Evolutionary conservation across 2,797 vertebrate genomes (phyloP).

Genomic region (Pyrocephalus nanus): DNA sequence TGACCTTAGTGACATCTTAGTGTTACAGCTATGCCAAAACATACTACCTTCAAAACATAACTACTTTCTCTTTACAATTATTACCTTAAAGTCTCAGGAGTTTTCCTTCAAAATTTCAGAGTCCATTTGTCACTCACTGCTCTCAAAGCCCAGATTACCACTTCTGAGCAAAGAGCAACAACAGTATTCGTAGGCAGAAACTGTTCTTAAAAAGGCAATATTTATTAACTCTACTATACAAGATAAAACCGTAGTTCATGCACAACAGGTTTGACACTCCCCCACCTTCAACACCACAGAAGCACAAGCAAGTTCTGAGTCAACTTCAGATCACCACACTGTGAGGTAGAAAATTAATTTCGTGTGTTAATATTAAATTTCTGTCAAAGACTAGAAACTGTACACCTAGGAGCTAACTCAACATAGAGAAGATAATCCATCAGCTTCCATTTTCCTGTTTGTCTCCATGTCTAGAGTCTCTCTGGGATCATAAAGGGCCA

Average conservation of each 20-base stretch:
- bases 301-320: not conserved
- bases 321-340: not conserved
- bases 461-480: not conserved
- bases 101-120: not conserved
- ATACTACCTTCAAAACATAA: not conserved
- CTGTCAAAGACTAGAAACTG: not conserved
- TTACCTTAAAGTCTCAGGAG: not conserved
- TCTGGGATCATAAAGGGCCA: not conserved
- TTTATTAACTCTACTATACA: slow-evolving; percentile 14
- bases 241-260: not conserved
- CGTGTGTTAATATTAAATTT: not conserved
- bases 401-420: not conserved
- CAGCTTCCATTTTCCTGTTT: not conserved
- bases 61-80: not conserved
- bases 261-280: not conserved
- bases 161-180: not conserved
- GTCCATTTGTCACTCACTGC: not conserved
- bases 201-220: not conserved
- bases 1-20: not conserved
- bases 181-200: not conserved
- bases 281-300: not conserved
- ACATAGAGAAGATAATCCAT: not conserved
- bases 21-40: not conserved
- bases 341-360: not conserved
- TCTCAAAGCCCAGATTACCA: not conserved